Conservation (phyloP, 2,113 vertebrate species). For the Crotalus viridis region DNA sequence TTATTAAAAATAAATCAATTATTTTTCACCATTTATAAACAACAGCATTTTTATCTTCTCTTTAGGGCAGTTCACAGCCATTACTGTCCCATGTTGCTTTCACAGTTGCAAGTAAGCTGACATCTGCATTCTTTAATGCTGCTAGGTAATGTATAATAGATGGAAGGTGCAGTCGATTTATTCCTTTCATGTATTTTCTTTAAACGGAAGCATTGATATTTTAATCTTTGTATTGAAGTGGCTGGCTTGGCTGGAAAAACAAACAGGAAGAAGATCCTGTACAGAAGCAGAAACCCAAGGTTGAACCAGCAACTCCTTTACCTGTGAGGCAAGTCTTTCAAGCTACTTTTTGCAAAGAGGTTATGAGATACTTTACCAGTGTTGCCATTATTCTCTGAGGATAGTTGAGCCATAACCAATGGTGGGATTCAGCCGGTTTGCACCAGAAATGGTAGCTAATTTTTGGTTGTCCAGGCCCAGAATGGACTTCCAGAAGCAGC, state of each 20-base stretch:
- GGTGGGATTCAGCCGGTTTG: too few relatives aligned
- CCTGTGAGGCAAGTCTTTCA: slow-evolving; percentile 79
- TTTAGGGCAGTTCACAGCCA: slow-evolving; percentile 92
- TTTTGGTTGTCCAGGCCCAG: too few relatives aligned
- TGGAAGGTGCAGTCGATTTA: background rate
- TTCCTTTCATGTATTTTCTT: background rate
- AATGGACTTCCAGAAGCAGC: too few relatives aligned
- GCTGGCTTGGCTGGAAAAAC: slow-evolving; percentile 96
- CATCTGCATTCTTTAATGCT: slow-evolving; percentile 93
- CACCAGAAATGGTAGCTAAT: too few relatives aligned
- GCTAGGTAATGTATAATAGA: slow-evolving; percentile 81
- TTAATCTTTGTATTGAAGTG: slow-evolving; percentile 68
- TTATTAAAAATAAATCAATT: slow-evolving; percentile 21
- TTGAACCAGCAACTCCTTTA: slow-evolving; percentile 89
- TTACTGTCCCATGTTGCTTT: slow-evolving; percentile 93
- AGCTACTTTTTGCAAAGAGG: background rate
- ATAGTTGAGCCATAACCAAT: background rate
- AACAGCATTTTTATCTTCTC: slow-evolving; percentile 21
- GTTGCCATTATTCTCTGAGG: background rate
- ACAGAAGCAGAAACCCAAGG: slow-evolving; percentile 93
- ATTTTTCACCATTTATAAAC: slow-evolving; percentile 45
- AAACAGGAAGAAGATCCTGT: slow-evolving; percentile 86
- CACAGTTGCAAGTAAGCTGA: slow-evolving; percentile 98
- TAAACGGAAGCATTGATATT: background rate
- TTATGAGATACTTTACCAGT: background rate